These are phyloP conservation scores for Coturnix japonica DNA, from an alignment of 2,113 vertebrate species.

Conservation along the genomic window DNA sequence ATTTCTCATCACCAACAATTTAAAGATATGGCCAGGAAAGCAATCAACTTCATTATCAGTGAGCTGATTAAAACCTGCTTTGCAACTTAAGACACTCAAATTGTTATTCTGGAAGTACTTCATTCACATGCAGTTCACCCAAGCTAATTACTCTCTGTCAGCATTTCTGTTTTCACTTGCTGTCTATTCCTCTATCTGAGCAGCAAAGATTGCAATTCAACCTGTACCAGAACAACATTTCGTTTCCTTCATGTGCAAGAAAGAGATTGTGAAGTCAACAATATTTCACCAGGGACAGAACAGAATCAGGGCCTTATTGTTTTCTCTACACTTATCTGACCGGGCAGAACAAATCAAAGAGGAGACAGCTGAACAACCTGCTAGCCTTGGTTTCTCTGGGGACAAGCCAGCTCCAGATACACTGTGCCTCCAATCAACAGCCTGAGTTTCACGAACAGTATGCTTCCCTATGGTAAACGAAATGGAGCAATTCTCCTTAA, in stretches of 20 bases:
- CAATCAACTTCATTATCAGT: background rate
- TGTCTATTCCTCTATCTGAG: background rate
- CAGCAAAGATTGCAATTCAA: background rate
- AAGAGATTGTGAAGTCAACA: background rate
- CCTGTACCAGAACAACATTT: background rate
- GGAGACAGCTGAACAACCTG: background rate
- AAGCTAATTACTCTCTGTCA: background rate
- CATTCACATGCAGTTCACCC: background rate
- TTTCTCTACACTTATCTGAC: constrained; percentile 11
- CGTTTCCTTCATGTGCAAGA: background rate
- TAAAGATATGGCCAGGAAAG: background rate
- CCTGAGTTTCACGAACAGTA: constrained; percentile 12
- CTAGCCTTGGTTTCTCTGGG: constrained; percentile 11
- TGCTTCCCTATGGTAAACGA: constrained; percentile 9
- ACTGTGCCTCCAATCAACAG: constrained; percentile 22
- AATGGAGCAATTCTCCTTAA: constrained; percentile 36
- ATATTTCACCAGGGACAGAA: background rate
- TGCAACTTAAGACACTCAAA: background rate
- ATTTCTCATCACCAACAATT: background rate
- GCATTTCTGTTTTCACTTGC: background rate
- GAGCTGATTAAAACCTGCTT: background rate
- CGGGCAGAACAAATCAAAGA: constrained; percentile 34
- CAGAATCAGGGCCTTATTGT: constrained; percentile 15
- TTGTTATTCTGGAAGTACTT: background rate
- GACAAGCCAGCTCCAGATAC: constrained; percentile 30